Base-by-base conservation (phyloP, 2,888 invertebrate genomes). In the Chromoteleia sp. region DNA sequence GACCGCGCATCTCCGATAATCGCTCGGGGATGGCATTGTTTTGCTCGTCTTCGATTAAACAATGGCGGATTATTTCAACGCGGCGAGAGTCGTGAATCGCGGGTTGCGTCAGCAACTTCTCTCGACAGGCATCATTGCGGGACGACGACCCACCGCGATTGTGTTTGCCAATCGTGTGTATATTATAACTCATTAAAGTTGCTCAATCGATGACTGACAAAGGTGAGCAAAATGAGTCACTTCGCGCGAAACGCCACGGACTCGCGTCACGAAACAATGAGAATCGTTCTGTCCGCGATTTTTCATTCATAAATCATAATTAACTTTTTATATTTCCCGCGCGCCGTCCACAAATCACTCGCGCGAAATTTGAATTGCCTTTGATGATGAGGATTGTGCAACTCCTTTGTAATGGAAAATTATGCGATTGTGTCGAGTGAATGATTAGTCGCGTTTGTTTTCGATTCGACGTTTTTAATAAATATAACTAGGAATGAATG, bases 11-110 rank as follows among this genome's bases (percentile, higher is more conserved):
- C 56, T 65, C 8, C 45, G 71, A 81, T 75, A 52, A 74, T 68
- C 83, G 63, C 70, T 33, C 43, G 59, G 21, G 21, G 63, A 73
- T 56, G 33, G 21, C 68, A 67, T 87, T 84, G 85, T 84, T 87
- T 87, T 83, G 85, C 83, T 87, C 86, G 83, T 87, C 84, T 84
- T 86, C 84, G 81, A 76, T 59, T 65, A 85, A 86, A 88, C 88
- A 88, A 88, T 88, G 65, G 86, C 82, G 54, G 85, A 85, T 87
- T 86, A 84, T 84, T 87, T 86, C 84, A 85, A 83, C 85, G 59
- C 86, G 59, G 68, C 54, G 63, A 71, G 67, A 33, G 63, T 50
- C 68, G 48, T 65, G 56, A 75, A 73, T 79, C 52, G 63, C 63
- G 65, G 15, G 70, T 82, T 83, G 79, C 81, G 65, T 81, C 80